Base-by-base conservation (phyloP, 2,888 invertebrate species). In the Drosophila ezoana region DNA sequence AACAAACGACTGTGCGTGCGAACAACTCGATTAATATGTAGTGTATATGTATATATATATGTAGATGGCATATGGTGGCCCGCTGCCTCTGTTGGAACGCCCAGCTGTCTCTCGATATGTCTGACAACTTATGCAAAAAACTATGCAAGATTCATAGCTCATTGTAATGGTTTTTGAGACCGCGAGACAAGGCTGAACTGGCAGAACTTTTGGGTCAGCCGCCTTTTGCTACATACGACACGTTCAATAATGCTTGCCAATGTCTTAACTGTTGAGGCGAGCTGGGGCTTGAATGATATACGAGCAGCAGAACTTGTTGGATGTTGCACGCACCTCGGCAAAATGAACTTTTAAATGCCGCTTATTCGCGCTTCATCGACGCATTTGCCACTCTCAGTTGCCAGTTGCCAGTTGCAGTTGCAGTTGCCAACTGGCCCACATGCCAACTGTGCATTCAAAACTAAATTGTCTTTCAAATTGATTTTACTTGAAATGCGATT, bases 1-100 rank as follows among this genome's bases (percentile, higher is more conserved):
- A 86, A 76, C 83, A 80, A 47, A 66, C 28, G 28, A 28, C 18
- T 66, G 54, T 76, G 83, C 82, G 87, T 85, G 83, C 87, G 73
- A 87, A 79, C 65, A 78, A 79, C 73, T 78, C 82, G 85, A 87
- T 83, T 83, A 84, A 84, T 87, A 76, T 69, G 48, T 52, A 14
- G 33, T 14, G 41, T 57, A 45, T 40, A 33, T n/a, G 18, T 18
- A 2, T 33, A 33, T 4, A 35, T 35, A 11, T 1, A 35, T 35
- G 43, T 53, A 14, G 48, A 40, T 38, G 14, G 28, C 52, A 41
- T 28, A 53, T 28, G 28, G 8, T 28, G 28, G 28, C 28, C 45
- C 33, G 52, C 5, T 53, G 59, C 58, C 58, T 60, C 76, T 54
- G 71, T 62, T 38, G 60, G 54, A 70, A 60, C 71, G 71, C 65